Evolutionary conservation across 2,113 vertebrate species (phyloP).

Genomic region (Rhynchomys soricoides): DNA sequence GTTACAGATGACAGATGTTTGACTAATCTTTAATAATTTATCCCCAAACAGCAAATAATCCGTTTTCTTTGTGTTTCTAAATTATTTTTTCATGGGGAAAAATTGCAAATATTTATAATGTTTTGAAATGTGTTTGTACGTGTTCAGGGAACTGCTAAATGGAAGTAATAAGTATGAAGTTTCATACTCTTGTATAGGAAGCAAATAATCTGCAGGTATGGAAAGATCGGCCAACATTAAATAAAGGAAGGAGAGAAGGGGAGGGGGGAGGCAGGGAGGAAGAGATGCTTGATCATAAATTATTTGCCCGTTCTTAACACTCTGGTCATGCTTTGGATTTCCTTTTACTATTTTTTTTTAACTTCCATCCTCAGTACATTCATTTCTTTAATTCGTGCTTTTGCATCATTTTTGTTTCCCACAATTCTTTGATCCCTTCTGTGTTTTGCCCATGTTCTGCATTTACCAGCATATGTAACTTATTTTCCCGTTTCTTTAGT

Average conservation of each 20-base stretch:
- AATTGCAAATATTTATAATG: neutral
- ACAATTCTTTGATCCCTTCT: neutral
- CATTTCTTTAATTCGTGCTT: neutral
- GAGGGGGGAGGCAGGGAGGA: neutral
- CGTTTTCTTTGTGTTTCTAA: neutral
- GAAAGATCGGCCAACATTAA: neutral
- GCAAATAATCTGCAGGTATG: neutral
- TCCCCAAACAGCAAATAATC: neutral
- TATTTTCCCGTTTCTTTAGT: neutral
- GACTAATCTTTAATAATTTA: slow-evolving; percentile 24
- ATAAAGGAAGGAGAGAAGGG: neutral
- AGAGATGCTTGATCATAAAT: neutral
- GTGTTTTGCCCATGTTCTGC: neutral
- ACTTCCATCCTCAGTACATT: neutral
- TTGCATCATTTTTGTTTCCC: neutral
- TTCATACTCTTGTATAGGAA: neutral
- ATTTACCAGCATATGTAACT: neutral
- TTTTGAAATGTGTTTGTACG: neutral
- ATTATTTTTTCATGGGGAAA: neutral
- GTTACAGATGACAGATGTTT: slow-evolving; percentile 41
- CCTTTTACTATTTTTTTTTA: too few relatives aligned
- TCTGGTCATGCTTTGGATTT: neutral
- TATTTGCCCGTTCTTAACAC: neutral
- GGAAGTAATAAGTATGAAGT: neutral
- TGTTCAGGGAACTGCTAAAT: neutral